Conservation (phyloP, 2,888 invertebrate genomes). For the Eudemis profundana region DNA sequence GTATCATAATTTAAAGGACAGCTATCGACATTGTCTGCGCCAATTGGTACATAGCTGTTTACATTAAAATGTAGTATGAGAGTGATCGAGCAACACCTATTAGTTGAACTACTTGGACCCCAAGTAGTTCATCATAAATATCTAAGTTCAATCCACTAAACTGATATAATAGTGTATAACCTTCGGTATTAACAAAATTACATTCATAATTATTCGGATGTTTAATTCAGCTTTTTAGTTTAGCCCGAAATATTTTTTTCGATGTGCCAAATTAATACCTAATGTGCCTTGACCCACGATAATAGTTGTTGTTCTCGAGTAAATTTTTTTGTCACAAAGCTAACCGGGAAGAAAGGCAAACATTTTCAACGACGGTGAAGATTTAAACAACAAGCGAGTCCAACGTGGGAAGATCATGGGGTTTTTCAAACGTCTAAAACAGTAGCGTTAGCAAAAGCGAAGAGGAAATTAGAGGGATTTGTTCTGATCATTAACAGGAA, state of each 20-base stretch:
- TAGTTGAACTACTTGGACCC: no score
- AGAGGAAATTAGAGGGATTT: conserved; percentile 54
- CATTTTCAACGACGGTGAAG: conserved; percentile 16
- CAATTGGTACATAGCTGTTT: conserved; percentile 33
- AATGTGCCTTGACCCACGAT: no score
- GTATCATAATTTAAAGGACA: conserved; percentile 43
- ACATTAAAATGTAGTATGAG: conserved; percentile 18
- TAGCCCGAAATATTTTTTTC: no score
- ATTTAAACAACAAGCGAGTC: conserved; percentile 51
- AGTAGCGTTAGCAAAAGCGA: conserved; percentile 45
- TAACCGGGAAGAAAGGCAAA: conserved; percentile 11
- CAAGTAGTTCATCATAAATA: no score
- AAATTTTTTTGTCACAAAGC: neutral
- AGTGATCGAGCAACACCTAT: neutral
- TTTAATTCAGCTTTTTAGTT: no score
- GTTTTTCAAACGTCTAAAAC: conserved; percentile 61
- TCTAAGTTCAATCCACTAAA: no score
- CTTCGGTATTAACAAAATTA: no score
- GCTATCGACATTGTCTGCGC: conserved; percentile 37
- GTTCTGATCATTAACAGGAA: conserved; percentile 44
- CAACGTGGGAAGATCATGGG: conserved; percentile 68
- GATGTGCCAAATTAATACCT: no score
- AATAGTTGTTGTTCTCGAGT: no score
- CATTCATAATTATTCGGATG: no score
- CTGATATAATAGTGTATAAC: no score